Evolutionary conservation across 1,140 invertebrate species (phyloP), one percentile per base, ranked within the genome.

Genomic region (Drosophila sp.): DNA sequence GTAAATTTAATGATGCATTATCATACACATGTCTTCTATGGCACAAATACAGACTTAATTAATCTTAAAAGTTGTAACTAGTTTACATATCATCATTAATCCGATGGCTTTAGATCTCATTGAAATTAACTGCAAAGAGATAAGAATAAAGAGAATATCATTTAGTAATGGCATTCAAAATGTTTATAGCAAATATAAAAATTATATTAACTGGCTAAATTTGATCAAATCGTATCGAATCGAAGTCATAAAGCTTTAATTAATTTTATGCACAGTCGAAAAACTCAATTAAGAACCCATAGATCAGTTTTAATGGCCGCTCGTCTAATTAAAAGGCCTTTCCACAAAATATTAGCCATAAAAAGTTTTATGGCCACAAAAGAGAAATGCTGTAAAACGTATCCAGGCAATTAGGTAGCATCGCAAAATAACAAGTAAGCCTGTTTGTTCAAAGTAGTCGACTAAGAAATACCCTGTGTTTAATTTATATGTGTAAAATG

Each of bases 221-320:
- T 46, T 46, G 9, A 45, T 21, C 32, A 41, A 50, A 40, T 32
- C 43, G 16, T 25, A 45, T 46, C 4, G 9, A n/a, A 58, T 59
- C 43, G 64, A 50, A 46, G 21, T 40, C 43, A 50, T 67, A 67
- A 67, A 67, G 64, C 13, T 29, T 67, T 67, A 59, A 59, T 59
- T 67, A 58, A 59, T 58, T 48, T 58, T 40, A 48, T 59, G 43
- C 11, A 14, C 5, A 48, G 29, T 57, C 11, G n/a, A 48, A 57
- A 40, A 25, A 56, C 43, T 43, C 62, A 72, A 80, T 84, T 72
- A 79, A 54, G 59, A 36, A 67, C 48, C 38, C 54, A 82, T 80
- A 79, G 70, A 82, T 82, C 62, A 76, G 53, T 67, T 76, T 84
- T 76, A 67, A 82, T 69, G 62, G 70, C 63, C 66, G 65, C 66